These are phyloP conservation scores for Lathamus discolor DNA, from an alignment of 2,113 vertebrate genomes.

Conservation along the genomic window DNA sequence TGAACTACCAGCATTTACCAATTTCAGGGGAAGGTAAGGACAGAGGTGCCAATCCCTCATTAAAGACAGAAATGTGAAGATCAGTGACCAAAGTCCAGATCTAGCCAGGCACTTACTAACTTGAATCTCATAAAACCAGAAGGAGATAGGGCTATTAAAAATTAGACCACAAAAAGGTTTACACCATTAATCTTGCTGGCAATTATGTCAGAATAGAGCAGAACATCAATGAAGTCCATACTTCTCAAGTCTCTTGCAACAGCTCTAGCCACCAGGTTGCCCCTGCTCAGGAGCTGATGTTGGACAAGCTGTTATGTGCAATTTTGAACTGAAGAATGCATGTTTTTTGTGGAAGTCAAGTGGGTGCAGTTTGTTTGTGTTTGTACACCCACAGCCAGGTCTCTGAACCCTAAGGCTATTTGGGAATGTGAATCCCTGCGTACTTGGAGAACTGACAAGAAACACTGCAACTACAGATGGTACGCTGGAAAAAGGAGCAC, in stretches of 20 bases:
- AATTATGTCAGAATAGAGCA: background rate
- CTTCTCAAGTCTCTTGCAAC: background rate
- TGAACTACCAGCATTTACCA: background rate
- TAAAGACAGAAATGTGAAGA: background rate
- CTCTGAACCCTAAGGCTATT: conserved; percentile 25
- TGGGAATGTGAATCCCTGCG: background rate
- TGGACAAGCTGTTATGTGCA: background rate
- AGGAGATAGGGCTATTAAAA: background rate
- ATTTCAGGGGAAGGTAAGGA: background rate
- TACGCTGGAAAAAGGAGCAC: conserved; percentile 46
- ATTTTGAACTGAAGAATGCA: background rate
- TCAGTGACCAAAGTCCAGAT: background rate
- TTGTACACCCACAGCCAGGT: background rate
- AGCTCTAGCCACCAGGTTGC: background rate
- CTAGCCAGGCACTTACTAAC: background rate
- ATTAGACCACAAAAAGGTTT: background rate
- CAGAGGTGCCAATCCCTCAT: background rate
- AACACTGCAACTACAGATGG: conserved; percentile 58
- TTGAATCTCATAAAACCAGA: background rate
- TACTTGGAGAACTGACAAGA: conserved; percentile 57
- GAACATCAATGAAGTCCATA: background rate
- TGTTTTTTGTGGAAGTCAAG: background rate
- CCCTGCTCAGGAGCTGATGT: background rate
- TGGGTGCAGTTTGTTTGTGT: conserved; percentile 33
- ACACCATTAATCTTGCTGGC: background rate